A percentile compares a stretch with the other conserved stretches of the same genome.
Evolutionary conservation across 1,140 invertebrate species (phyloP).

Genomic region (Lutraria rhynchaena): DNA sequence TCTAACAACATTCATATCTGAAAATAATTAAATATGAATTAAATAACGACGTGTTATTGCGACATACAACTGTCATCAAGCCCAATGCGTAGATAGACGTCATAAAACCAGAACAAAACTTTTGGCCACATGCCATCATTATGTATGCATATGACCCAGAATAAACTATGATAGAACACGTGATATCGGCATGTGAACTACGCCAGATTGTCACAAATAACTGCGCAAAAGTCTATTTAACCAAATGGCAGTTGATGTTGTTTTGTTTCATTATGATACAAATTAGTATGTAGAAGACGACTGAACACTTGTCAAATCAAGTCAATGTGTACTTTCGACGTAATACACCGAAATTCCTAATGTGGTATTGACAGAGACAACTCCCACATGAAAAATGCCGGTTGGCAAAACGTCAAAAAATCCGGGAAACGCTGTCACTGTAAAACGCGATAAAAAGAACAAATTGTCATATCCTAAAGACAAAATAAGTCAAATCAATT

Average conservation of each 20-base stretch:
- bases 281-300: not conserved
- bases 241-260: constrained; percentile 9
- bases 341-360: constrained; percentile 1
- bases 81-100: constrained; percentile 4
- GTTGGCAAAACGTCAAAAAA: constrained; percentile 28
- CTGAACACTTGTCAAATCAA: not conserved
- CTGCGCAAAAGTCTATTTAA: constrained; percentile 26
- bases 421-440: constrained; percentile 15
- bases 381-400: constrained; percentile 48
- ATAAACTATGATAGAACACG: constrained; percentile 5
- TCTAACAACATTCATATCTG: constrained; percentile 29
- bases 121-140: constrained; percentile 50
- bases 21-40: constrained; percentile 1
- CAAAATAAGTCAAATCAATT: constrained; percentile 8
- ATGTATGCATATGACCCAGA: constrained; percentile 47
- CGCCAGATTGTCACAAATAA: constrained; percentile 24
- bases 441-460: not conserved
- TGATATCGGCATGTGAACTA: constrained; percentile 4
- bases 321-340: constrained; percentile 13
- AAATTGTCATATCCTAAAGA: not conserved
- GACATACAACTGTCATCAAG: not conserved
- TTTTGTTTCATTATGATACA: not conserved
- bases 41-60: not conserved
- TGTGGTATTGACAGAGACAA: constrained; percentile 12
- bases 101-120: not conserved